phyloP scores from a whole-genome alignment of 1,140 invertebrate species.

The Trichonephila clavipes region DNA sequence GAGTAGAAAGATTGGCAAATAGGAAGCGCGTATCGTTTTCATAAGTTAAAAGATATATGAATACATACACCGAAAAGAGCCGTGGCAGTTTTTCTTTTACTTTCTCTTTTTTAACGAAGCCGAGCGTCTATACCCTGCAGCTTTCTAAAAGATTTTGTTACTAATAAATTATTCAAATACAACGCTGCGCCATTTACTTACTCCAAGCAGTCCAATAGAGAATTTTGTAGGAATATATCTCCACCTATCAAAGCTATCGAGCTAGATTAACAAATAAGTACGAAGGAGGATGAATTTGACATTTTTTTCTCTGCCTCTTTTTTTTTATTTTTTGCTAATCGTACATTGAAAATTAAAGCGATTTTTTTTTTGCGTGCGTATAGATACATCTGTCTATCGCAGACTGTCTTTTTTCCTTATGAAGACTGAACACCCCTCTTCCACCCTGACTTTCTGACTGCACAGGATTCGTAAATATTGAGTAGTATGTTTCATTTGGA shows the following conservation, averaged over 20 bases:
- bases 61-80: conserved; percentile 62
- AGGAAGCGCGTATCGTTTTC: conserved; percentile 65
- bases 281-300: not conserved
- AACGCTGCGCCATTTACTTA: conserved; percentile 71
- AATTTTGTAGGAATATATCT: conserved; percentile 59
- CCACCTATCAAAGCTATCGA: conserved; percentile 72
- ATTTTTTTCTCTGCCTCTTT: not conserved
- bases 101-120: conserved; percentile 66
- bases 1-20: conserved; percentile 14
- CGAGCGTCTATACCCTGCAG: conserved; percentile 49
- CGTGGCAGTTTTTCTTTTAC: conserved; percentile 66
- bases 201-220: conserved; percentile 63
- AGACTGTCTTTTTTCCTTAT: conserved; percentile 42
- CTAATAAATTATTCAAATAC: conserved; percentile 74
- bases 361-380: conserved; percentile 40
- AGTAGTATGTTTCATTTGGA: conserved; percentile 59
- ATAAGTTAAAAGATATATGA: conserved; percentile 76
- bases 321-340: conserved; percentile 60
- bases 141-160: conserved; percentile 76
- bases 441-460: not conserved
- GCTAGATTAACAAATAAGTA: conserved; percentile 75
- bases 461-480: conserved; percentile 61
- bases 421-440: conserved; percentile 28
- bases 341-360: conserved; percentile 74
- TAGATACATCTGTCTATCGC: conserved; percentile 45